Conservation (phyloP, 2,113 vertebrate species). For the Parotia lawesii region DNA sequence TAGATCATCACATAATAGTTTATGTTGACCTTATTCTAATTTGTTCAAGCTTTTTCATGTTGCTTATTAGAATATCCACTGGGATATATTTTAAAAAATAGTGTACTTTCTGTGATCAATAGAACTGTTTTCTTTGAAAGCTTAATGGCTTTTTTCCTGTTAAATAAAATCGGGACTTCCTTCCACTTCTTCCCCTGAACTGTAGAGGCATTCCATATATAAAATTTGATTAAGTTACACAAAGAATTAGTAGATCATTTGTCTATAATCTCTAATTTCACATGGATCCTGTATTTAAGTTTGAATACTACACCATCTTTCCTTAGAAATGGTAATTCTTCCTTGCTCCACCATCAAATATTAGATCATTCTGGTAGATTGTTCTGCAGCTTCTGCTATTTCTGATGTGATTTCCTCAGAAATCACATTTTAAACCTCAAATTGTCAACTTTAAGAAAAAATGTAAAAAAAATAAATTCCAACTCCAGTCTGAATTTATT, state of each 20-base stretch:
- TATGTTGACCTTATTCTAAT: neutral
- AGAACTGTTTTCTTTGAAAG: neutral
- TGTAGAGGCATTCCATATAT: neutral
- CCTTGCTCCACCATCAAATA: neutral
- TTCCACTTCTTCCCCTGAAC: neutral
- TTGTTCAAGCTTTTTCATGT: neutral
- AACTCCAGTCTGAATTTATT: neutral
- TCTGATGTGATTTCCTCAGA: neutral
- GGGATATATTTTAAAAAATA: neutral
- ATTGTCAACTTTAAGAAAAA: neutral
- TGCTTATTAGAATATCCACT: neutral
- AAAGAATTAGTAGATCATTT: neutral
- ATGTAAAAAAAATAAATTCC: neutral
- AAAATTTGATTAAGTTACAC: neutral
- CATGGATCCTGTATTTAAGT: neutral
- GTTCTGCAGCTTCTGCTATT: neutral
- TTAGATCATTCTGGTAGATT: neutral
- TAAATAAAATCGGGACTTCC: neutral
- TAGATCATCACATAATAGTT: neutral
- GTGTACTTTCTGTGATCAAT: neutral
- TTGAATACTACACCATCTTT: neutral
- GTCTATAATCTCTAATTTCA: neutral
- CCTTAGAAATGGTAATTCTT: neutral
- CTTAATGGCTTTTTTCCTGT: neutral
- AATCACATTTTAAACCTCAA: neutral